These are phyloP conservation scores for Amazona vittata DNA, from an alignment of 2,113 vertebrate genomes.

Conservation along the genomic window DNA sequence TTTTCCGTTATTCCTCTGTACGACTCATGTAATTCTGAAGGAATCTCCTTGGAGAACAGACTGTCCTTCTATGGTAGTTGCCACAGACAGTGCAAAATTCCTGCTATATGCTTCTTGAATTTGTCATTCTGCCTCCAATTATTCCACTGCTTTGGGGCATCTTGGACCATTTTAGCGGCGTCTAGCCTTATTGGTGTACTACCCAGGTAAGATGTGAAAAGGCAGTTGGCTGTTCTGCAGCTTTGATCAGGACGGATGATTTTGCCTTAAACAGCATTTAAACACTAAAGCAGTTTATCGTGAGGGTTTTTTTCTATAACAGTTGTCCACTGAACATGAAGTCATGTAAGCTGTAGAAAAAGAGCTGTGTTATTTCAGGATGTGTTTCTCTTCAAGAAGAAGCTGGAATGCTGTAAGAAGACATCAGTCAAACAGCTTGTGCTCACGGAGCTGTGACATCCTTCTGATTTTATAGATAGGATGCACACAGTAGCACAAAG, in stretches of 20 bases:
- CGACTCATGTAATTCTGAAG: neutral
- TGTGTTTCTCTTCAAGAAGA: neutral
- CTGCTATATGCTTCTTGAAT: neutral
- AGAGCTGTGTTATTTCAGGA: neutral
- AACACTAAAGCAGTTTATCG: neutral
- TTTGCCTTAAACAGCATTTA: neutral
- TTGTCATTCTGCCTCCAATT: neutral
- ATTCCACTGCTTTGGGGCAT: neutral
- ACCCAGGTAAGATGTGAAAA: neutral
- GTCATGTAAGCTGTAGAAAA: neutral
- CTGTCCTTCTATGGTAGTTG: neutral
- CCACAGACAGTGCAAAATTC: neutral
- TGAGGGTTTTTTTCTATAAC: accelerated
- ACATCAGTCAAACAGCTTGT: neutral
- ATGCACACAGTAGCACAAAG: neutral
- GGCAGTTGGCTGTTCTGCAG: neutral
- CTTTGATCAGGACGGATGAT: neutral
- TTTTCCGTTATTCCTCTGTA: neutral
- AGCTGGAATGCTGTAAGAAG: neutral
- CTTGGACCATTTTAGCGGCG: neutral
- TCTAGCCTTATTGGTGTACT: neutral
- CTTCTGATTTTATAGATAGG: neutral
- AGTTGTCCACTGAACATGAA: neutral
- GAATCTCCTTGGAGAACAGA: neutral
- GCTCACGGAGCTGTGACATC: neutral